Evolutionary conservation across 2,888 invertebrate species (phyloP).

Genomic region (Ferrisia virgata): DNA sequence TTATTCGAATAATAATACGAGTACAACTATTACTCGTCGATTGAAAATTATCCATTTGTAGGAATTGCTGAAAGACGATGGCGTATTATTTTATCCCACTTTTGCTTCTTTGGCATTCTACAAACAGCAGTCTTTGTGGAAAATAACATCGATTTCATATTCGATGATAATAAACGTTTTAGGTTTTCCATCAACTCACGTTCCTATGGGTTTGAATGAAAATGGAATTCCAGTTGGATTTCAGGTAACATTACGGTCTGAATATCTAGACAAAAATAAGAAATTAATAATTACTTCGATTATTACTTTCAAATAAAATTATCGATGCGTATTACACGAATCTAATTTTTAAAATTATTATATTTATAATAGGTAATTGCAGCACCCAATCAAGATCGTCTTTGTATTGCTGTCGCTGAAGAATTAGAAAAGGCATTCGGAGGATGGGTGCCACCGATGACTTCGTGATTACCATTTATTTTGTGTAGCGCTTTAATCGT

Average conservation of each 20-base stretch:
- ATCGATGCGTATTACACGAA: too few relatives aligned
- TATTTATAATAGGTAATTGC: slow-evolving; percentile 59
- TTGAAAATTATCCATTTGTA: slow-evolving; percentile 51
- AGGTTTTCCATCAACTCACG: slow-evolving; percentile 77
- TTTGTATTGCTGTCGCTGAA: slow-evolving; percentile 81
- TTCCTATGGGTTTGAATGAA: slow-evolving; percentile 71
- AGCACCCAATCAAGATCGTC: slow-evolving; percentile 75
- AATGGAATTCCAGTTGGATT: slow-evolving; percentile 75
- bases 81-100: slow-evolving; percentile 79
- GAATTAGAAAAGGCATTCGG: slow-evolving; percentile 85
- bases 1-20: too few relatives aligned
- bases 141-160: slow-evolving; percentile 80
- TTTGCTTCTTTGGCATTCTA: slow-evolving; percentile 76
- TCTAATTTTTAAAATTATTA: too few relatives aligned
- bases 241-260: slow-evolving; percentile 57
- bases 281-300: too few relatives aligned
- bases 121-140: slow-evolving; percentile 73
- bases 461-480: neutral
- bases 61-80: slow-evolving; percentile 70
- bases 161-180: slow-evolving; percentile 82
- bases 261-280: neutral
- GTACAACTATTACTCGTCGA: too few relatives aligned
- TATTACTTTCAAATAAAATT: too few relatives aligned
- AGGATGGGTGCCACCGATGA: slow-evolving; percentile 72
- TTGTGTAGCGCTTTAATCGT: too few relatives aligned